Conservation (phyloP, 2,113 vertebrate genomes). For the Brachyhypopomus gauderio region DNA sequence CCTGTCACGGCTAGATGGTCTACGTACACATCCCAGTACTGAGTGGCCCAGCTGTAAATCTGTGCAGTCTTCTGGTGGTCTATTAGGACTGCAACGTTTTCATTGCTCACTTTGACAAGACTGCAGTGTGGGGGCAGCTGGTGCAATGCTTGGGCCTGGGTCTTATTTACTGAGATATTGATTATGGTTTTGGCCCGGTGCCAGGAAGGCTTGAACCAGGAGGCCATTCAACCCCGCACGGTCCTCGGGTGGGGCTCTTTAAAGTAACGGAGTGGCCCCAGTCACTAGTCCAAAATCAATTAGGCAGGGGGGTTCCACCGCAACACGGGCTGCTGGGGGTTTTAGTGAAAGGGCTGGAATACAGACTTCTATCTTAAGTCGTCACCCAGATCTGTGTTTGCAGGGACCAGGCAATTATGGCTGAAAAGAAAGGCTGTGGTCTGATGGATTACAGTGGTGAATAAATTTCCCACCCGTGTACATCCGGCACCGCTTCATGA, state of each 20-base stretch:
- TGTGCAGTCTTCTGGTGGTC: slow-evolving; percentile 1
- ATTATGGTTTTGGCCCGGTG: slow-evolving; percentile 59
- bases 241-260: slow-evolving; percentile 41
- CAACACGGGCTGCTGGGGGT: not conserved
- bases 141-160: slow-evolving; percentile 55
- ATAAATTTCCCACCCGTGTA: slow-evolving; percentile 23
- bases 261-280: slow-evolving; percentile 29
- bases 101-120: slow-evolving; percentile 19
- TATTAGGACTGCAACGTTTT: not conserved
- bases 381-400: slow-evolving; percentile 16
- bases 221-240: not conserved
- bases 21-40: not conserved
- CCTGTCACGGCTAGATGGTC: not conserved
- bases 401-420: not conserved
- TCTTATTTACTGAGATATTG: slow-evolving; percentile 65
- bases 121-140: not conserved
- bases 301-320: slow-evolving; percentile 30
- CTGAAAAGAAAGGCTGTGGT: slow-evolving; percentile 2
- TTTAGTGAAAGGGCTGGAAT: slow-evolving; percentile 20
- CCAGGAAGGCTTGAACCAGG: slow-evolving; percentile 40
- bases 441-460: slow-evolving; percentile 30
- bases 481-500: slow-evolving; percentile 42
- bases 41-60: slow-evolving; percentile 25
- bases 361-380: slow-evolving; percentile 4
- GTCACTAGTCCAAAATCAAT: slow-evolving; percentile 44